Evolutionary conservation across 2,888 invertebrate genomes (phyloP), one percentile per base, ranked within the genome.

Genomic region (Sericinus montela): DNA sequence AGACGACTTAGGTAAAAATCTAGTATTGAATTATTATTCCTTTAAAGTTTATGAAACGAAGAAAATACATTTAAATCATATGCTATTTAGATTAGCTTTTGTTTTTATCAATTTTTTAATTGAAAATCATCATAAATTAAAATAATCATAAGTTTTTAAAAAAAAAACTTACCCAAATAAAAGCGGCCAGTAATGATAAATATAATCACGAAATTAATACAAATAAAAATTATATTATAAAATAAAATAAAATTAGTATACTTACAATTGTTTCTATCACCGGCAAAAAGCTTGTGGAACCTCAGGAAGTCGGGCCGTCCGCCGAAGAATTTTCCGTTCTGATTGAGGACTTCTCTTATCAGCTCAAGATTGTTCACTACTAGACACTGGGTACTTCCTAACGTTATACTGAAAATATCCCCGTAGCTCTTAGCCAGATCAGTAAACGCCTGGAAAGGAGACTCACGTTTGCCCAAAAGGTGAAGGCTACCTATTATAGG

Each of bases 231-330:
- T 5, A n/a, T 11, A 5, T 11, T n/a, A n/a, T 11, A n/a, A 10
- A 19, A 10, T n/a, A 45, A 19, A 42, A 37, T 38, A 46, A 16
- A 19, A 11, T 29, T 6, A 16, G 9, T 10, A 1, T 19, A 93
- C 96, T 95, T 80, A 96, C 96, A 96, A 72, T 96, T 95, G 78
- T 95, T 95, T 47, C 95, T 89, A 79, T 96, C 94, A 28, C 95
- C 95, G 23, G 94, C 95, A 74, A 97, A 96, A 7, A 96, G 92
- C 57, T 92, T 91, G 67, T 95, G 93, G 73, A 95, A 96, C 13
- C 97, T 86, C 58, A 93, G 72, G 74, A 96, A 96, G 71, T 96
- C 92, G 0, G 96, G 96, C 8, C 97, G 89, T 9, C 95, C 95
- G 1, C 95, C 95, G 75, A 97, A 96, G 63, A 93, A 93, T 55